Base-by-base conservation (phyloP, 2,888 invertebrate species). In the Lasioglossum morio region DNA sequence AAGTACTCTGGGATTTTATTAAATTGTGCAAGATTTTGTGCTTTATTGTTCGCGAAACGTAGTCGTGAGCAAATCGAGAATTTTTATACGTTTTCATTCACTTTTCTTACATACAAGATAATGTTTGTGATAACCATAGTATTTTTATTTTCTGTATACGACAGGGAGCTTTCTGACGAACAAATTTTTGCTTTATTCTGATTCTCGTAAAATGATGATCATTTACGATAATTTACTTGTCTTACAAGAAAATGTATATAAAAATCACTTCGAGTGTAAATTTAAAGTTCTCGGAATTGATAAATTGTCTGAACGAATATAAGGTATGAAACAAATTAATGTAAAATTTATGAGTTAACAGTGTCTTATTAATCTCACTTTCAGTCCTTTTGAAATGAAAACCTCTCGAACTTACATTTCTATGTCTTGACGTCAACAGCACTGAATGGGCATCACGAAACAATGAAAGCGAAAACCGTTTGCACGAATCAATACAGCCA, bases 401-500 rank as follows among this genome's bases (percentile, higher is more conserved):
- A 53, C 10, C 53, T 8, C 8, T n/a, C 3, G 3, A 53, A n/a
- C 23, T n/a, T n/a, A 3, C 53, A 10, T 53, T n/a, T n/a, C 3
- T 10, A 10, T 19, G n/a, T n/a, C n/a, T 53, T 10, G n/a, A 53
- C 53, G 23, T 53, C 23, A 53, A 53, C n/a, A 53, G n/a, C 53
- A 23, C 53, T 3, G 53, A 53, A n/a, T 10, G 10, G 53, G 10
- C 23, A 53, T 23, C 53, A 10, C n/a, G 53, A 53, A n/a, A 48
- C n/a, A 53, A 53, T 53, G 53, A n/a, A 53, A 53, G 53, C n/a
- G n/a, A 53, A 53, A 53, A 53, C n/a, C n/a, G n/a, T 53, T 53
- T 53, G 53, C 53, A 53, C n/a, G 53, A 53, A 53, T 53, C 53
- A 10, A 53, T 53, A 53, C n/a, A 53, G 3, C 53, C n/a, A 53